phyloP scores from a whole-genome alignment of 2,797 vertebrate species.

The Labroides dimidiatus region DNA sequence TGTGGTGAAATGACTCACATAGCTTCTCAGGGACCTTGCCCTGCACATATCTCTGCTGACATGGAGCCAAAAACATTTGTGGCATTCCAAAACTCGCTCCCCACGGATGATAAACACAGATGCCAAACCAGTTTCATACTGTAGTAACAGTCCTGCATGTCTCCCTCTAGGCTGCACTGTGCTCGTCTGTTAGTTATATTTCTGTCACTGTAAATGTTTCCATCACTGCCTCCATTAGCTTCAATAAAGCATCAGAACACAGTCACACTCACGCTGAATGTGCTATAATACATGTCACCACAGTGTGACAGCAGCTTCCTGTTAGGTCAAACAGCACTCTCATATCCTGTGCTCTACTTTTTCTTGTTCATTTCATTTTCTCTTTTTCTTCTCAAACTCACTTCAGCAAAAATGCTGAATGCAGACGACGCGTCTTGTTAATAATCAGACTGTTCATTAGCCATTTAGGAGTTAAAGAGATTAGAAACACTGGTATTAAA shows the following conservation, averaged over 20 bases:
- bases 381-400: not conserved
- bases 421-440: not conserved
- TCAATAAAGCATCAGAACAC: slow-evolving; percentile 5
- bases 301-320: slow-evolving; percentile 56
- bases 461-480: not conserved
- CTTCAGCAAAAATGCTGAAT: not conserved
- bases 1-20: slow-evolving; percentile 50
- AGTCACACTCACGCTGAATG: not conserved
- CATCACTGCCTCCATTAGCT: not conserved
- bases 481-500: not conserved
- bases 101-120: slow-evolving; percentile 14
- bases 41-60: slow-evolving; percentile 59
- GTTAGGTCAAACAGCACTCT: slow-evolving; percentile 24
- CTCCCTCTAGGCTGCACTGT: slow-evolving; percentile 27
- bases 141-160: slow-evolving; percentile 22
- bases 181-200: not conserved
- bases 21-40: slow-evolving; percentile 61
- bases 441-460: not conserved
- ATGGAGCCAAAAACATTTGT: slow-evolving; percentile 62
- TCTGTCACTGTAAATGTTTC: not conserved
- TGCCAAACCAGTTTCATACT: slow-evolving; percentile 20
- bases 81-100: slow-evolving; percentile 56
- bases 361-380: not conserved
- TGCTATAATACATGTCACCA: not conserved
- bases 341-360: slow-evolving; percentile 34